Conservation (phyloP, 53 echinoderm and acorn worm species). For the Arbacia lixula region DNA sequence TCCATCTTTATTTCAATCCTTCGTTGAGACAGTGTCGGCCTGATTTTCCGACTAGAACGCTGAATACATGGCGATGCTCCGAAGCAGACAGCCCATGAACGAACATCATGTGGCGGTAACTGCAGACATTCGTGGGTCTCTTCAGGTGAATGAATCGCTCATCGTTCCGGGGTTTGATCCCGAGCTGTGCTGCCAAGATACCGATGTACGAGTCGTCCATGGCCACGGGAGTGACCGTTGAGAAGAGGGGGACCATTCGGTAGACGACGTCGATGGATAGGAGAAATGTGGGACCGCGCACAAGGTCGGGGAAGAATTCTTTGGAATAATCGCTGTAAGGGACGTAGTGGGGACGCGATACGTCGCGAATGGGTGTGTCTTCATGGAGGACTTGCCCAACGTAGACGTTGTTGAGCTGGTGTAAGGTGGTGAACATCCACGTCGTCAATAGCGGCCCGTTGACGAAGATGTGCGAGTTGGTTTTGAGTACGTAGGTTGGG, state of each 20-base stretch:
- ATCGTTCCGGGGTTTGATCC: slow-evolving; percentile 61
- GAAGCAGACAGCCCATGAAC: slow-evolving; percentile 54
- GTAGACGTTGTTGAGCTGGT: slow-evolving; percentile 57
- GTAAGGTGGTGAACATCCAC: slow-evolving; percentile 67
- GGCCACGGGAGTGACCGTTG: slow-evolving; percentile 75
- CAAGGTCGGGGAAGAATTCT: slow-evolving; percentile 71
- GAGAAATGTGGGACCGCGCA: slow-evolving; percentile 75
- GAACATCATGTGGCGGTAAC: slow-evolving; percentile 81
- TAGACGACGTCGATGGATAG: slow-evolving; percentile 80
- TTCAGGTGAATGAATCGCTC: slow-evolving; percentile 77
- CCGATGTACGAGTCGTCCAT: slow-evolving; percentile 96
- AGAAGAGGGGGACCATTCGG: slow-evolving; percentile 65
- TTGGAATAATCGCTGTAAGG: slow-evolving; percentile 69
- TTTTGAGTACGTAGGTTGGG: slow-evolving; percentile 73
- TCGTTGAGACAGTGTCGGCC: slow-evolving; percentile 20
- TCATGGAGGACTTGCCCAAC: slow-evolving; percentile 75
- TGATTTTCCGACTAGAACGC: slow-evolving; percentile 50
- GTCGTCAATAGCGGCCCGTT: slow-evolving; percentile 68
- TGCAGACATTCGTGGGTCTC: slow-evolving; percentile 82
- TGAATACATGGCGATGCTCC: slow-evolving; percentile 74
- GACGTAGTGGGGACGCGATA: slow-evolving; percentile 66
- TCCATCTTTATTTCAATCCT: neutral
- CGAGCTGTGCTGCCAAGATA: slow-evolving; percentile 69
- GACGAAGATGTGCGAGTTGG: slow-evolving; percentile 75
- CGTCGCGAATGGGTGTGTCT: slow-evolving; percentile 80